Conservation (phyloP, 2,797 vertebrate species). For the Cirrhinus mrigala region DNA sequence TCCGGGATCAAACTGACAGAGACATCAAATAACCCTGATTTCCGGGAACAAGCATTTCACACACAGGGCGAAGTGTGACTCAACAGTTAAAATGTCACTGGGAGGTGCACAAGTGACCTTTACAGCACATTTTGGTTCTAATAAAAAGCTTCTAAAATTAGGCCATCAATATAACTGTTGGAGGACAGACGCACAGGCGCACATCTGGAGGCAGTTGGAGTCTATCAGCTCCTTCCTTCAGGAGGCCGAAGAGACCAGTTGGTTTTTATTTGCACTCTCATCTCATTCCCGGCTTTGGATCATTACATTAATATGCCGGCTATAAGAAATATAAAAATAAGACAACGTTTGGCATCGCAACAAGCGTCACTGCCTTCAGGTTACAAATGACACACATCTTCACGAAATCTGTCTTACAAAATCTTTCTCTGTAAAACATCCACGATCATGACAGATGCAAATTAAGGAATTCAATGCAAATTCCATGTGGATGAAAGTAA, state of each 20-base stretch:
- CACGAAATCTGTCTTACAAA: background rate
- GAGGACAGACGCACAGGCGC: background rate
- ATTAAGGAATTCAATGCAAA: background rate
- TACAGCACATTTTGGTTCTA: constrained; percentile 37
- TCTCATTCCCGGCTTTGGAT: constrained; percentile 12
- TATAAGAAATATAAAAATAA: background rate
- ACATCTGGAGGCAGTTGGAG: constrained; percentile 27
- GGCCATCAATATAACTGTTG: constrained; percentile 35
- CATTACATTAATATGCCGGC: background rate
- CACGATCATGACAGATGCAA: background rate
- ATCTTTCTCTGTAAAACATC: constrained; percentile 2
- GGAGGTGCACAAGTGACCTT: constrained; percentile 45
- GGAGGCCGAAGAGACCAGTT: background rate
- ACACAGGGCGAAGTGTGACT: constrained; percentile 41
- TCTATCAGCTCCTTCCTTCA: constrained; percentile 5
- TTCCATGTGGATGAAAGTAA: background rate
- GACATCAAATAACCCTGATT: constrained; percentile 48
- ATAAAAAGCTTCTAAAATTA: constrained; percentile 47
- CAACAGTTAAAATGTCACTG: constrained; percentile 39
- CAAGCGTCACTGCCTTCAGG: background rate
- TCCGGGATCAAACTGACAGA: constrained; percentile 30
- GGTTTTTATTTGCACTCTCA: constrained; percentile 23
- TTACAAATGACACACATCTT: background rate
- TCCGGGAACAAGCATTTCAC: constrained; percentile 37
- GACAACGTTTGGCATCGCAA: background rate